phyloP scores from a whole-genome alignment of 2,797 vertebrate species.

The Malacoctenus gilli region DNA sequence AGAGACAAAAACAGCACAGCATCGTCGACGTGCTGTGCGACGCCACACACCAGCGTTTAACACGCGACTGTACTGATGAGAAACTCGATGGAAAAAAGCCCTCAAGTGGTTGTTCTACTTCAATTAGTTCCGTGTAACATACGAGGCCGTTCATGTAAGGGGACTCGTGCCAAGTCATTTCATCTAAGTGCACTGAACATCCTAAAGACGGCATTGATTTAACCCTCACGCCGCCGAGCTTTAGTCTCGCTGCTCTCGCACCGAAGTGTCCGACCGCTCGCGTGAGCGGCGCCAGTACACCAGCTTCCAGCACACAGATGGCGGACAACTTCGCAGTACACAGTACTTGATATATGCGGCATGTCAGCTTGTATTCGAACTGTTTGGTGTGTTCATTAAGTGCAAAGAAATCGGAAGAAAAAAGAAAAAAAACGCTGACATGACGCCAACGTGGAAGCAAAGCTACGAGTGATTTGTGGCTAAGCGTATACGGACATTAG shows the following conservation, averaged over 20 bases:
- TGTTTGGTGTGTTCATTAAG: neutral
- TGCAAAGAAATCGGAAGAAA: no score
- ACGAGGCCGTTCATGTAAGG: no score
- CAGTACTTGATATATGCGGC: neutral
- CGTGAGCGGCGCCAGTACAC: neutral
- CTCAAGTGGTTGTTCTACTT: no score
- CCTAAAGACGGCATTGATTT: neutral
- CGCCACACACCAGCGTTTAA: no score
- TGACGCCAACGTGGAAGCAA: neutral
- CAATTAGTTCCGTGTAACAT: no score
- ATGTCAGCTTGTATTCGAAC: conserved; percentile 2
- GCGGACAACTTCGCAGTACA: conserved; percentile 17
- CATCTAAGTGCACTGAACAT: neutral
- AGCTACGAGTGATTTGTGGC: no score
- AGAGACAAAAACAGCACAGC: no score
- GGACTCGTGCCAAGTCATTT: no score
- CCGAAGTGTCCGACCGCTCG: conserved; percentile 18
- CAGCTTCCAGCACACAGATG: conserved; percentile 18
- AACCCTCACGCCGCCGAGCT: neutral
- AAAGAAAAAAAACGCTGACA: neutral
- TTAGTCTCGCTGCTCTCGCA: conserved; percentile 3
- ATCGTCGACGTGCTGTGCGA: no score
- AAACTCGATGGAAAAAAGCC: no score
- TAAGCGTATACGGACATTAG: no score
- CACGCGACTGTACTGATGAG: no score